A percentile compares a stretch with the other conserved stretches of the same genome.
Evolutionary conservation across 2,888 invertebrate genomes (phyloP).

Genomic region (Actias luna): DNA sequence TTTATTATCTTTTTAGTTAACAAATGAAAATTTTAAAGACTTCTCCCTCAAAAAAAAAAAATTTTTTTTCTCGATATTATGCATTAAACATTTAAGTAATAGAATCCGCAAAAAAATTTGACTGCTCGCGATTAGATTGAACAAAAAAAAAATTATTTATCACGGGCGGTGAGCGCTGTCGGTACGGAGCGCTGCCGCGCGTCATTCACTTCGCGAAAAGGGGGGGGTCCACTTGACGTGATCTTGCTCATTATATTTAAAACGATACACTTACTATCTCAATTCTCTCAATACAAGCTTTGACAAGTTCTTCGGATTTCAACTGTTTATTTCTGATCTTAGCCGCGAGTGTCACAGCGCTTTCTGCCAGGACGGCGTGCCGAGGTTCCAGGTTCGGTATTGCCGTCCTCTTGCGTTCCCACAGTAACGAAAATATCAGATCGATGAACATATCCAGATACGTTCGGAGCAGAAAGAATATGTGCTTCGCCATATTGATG

Average conservation of each 20-base stretch:
- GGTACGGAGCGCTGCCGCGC: no score
- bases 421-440: constrained; percentile 55
- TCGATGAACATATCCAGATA: constrained; percentile 64
- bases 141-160: no score
- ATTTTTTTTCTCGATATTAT: no score
- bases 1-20: no score
- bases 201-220: no score
- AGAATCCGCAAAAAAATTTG: no score
- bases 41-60: no score
- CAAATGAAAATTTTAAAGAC: no score
- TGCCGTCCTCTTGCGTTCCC: constrained; percentile 51
- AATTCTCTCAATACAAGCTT: constrained; percentile 89
- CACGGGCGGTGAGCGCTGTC: no score
- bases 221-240: no score
- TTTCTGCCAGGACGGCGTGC: constrained; percentile 72
- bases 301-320: constrained; percentile 86
- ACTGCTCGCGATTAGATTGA: no score
- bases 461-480: constrained; percentile 53
- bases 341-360: constrained; percentile 85
- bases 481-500: constrained; percentile 53
- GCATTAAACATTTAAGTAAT: no score
- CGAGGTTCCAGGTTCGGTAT: constrained; percentile 61
- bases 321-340: constrained; percentile 84
- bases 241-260: neutral
- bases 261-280: constrained; percentile 76